phyloP scores from a whole-genome alignment of 2,888 invertebrate species.

The Drosophila pegasa region DNA sequence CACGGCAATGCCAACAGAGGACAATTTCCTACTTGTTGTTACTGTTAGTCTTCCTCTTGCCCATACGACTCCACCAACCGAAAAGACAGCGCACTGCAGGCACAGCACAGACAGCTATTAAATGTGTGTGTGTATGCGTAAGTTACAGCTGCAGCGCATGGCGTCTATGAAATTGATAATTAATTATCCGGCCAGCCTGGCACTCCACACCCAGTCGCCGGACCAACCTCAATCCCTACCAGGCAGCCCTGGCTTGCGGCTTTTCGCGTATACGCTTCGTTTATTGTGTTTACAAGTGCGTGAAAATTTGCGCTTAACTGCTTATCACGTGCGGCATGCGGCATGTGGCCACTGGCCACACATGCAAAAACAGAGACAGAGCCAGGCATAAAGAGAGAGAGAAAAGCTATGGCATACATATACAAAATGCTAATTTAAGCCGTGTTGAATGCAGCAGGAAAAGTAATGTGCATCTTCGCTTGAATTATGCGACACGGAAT shows the following conservation, averaged over 20 bases:
- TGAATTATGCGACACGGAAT: conserved; percentile 35
- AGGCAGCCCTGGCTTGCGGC: conserved; percentile 50
- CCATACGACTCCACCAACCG: conserved; percentile 43
- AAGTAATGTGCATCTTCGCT: conserved; percentile 40
- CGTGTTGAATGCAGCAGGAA: conserved; percentile 46
- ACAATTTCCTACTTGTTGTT: conserved; percentile 34
- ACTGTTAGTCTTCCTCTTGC: conserved; percentile 11
- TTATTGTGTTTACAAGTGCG: conserved; percentile 79
- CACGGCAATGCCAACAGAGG: conserved; percentile 33
- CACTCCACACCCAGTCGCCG: conserved; percentile 8
- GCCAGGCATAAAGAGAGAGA: conserved; percentile 15
- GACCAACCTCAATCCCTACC: conserved; percentile 3
- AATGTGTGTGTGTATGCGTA: conserved; percentile 21
- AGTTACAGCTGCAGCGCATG: conserved; percentile 34
- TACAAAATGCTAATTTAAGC: conserved; percentile 55
- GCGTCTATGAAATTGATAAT: conserved; percentile 76
- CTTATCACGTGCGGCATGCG: conserved; percentile 69
- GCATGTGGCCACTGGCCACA: conserved; percentile 44
- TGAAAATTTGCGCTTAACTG: conserved; percentile 79
- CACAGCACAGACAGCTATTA: conserved; percentile 8
- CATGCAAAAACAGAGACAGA: conserved; percentile 24
- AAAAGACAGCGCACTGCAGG: conserved; percentile 34
- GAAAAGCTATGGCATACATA: conserved; percentile 26
- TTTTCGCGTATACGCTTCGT: conserved; percentile 72
- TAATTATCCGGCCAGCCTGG: conserved; percentile 70